Conservation (phyloP, 2,113 vertebrate genomes). For the Silurus glanis region DNA sequence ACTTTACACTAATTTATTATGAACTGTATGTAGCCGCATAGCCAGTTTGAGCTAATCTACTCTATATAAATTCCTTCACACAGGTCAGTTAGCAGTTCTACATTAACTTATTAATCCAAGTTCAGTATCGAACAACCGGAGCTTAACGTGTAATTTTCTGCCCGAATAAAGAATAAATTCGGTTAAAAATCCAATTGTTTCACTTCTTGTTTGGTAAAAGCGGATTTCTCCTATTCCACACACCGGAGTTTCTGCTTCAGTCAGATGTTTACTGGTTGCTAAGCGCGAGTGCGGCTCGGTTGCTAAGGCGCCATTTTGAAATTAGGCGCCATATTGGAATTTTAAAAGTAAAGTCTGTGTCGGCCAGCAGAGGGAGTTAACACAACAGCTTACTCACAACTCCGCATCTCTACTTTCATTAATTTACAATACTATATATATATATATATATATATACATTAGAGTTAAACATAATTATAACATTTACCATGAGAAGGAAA, state of each 20-base stretch:
- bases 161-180: neutral
- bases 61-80: constrained; percentile 38
- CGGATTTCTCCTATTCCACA: neutral
- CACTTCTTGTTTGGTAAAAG: neutral
- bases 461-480: neutral
- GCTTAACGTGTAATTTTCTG: neutral
- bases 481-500: neutral
- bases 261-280: constrained; percentile 58
- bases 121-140: neutral
- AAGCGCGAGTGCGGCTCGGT: constrained; percentile 59
- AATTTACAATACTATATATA: neutral
- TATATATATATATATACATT: neutral
- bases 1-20: neutral
- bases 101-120: neutral
- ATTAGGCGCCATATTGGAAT: constrained; percentile 53
- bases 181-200: neutral
- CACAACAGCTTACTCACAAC: no score
- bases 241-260: neutral
- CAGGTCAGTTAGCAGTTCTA: neutral
- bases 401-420: neutral
- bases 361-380: neutral
- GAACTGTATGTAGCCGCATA: neutral
- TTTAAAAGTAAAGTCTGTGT: neutral
- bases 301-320: constrained; percentile 63
- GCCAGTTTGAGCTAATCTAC: neutral